phyloP scores from a whole-genome alignment of 2,888 invertebrate species.

The Drosophila glabriapex region DNA sequence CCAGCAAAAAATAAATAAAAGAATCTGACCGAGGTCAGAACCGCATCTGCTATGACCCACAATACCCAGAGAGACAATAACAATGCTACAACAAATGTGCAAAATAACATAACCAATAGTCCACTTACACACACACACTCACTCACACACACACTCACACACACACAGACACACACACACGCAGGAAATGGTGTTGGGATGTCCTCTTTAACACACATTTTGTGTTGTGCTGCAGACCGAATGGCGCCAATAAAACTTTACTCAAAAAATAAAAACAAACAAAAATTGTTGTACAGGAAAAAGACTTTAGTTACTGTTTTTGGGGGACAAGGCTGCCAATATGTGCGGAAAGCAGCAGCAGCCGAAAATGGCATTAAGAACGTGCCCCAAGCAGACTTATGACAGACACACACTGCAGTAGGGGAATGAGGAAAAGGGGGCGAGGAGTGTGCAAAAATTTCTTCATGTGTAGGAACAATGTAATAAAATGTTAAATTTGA shows the following conservation, averaged over 20 bases:
- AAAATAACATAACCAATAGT: slow-evolving; percentile 16
- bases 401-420: slow-evolving; percentile 4
- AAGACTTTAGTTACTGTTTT: slow-evolving; percentile 40
- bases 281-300: slow-evolving; percentile 26
- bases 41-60: slow-evolving; percentile 48
- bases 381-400: slow-evolving; percentile 46
- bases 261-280: slow-evolving; percentile 12
- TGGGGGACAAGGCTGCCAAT: neutral
- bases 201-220: slow-evolving; percentile 46
- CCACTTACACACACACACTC: neutral
- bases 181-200: neutral
- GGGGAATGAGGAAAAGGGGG: neutral
- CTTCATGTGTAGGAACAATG: slow-evolving; percentile 5
- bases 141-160: neutral
- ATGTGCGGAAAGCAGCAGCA: neutral
- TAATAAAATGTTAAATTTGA: slow-evolving; percentile 30
- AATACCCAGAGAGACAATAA: slow-evolving; percentile 20
- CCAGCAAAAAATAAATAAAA: slow-evolving; percentile 24
- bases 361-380: slow-evolving; percentile 40
- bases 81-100: slow-evolving; percentile 24
- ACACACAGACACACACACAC: neutral
- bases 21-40: slow-evolving; percentile 36
- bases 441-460: neutral
- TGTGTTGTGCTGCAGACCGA: slow-evolving; percentile 68
- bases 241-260: slow-evolving; percentile 77